These are phyloP conservation scores for Parazoanthus darwini DNA, from an alignment of 92 coral and sea anemone genomes.

Conservation along the genomic window DNA sequence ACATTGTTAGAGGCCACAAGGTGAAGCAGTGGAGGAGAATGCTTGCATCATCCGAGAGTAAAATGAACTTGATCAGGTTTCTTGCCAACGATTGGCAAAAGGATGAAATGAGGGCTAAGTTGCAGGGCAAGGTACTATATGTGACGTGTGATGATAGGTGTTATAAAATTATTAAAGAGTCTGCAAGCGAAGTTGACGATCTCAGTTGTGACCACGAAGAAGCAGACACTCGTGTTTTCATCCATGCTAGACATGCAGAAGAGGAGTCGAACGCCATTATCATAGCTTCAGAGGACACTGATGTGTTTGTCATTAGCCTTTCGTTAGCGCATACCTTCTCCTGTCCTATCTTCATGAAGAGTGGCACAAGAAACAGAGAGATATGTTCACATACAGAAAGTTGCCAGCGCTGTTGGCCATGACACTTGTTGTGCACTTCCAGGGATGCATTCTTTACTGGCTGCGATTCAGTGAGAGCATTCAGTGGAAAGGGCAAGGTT, in stretches of 20 bases:
- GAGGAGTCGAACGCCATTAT: background rate
- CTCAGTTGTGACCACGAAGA: conserved; percentile 19
- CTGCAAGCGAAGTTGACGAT: conserved; percentile 24
- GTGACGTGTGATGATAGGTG: background rate
- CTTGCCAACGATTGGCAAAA: conserved; percentile 13
- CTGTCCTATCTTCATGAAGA: conserved; percentile 32
- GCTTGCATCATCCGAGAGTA: conserved; percentile 19
- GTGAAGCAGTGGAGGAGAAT: conserved; percentile 52
- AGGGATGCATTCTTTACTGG: conserved; percentile 50
- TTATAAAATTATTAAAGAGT: conserved; percentile 23
- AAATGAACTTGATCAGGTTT: background rate
- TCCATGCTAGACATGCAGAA: background rate
- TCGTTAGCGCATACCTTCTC: background rate
- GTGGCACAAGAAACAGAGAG: conserved; percentile 24
- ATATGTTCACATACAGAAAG: conserved; percentile 22
- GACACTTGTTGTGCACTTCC: conserved; percentile 42
- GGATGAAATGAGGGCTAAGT: conserved; percentile 43
- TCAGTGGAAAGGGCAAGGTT: conserved; percentile 45
- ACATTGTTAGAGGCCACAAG: conserved; percentile 51
- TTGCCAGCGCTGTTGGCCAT: conserved; percentile 57
- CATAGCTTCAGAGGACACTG: background rate
- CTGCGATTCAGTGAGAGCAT: conserved; percentile 39
- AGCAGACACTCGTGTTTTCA: background rate
- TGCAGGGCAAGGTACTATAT: conserved; percentile 23
- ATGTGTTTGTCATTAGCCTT: background rate